These are phyloP conservation scores for Pseudopleuronectes americanus DNA, from an alignment of 2,797 vertebrate species.

Conservation along the genomic window DNA sequence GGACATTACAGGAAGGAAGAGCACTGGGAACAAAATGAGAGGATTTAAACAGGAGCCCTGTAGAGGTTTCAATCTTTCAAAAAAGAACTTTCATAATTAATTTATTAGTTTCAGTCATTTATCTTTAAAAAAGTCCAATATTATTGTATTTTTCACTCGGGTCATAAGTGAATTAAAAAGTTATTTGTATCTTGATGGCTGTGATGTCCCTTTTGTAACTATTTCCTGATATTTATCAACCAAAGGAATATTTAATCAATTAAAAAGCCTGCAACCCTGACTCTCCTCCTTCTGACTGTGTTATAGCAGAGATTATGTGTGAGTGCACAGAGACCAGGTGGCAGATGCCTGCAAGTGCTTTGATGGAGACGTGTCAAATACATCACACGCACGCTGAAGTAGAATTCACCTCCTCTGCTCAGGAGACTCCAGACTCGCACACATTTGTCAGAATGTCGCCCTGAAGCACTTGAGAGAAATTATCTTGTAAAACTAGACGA, in stretches of 20 bases:
- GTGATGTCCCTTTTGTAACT: neutral
- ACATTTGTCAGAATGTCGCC: conserved; percentile 22
- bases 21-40: conserved; percentile 6
- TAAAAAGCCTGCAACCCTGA: neutral
- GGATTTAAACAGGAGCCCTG: conserved; percentile 18
- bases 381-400: conserved; percentile 48
- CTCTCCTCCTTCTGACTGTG: neutral
- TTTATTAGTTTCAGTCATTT: neutral
- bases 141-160: neutral
- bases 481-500: conserved; percentile 11
- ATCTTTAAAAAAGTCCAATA: neutral
- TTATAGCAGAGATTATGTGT: neutral
- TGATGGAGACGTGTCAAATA: conserved; percentile 69
- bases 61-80: conserved; percentile 2
- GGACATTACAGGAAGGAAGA: conserved; percentile 45
- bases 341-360: conserved; percentile 66
- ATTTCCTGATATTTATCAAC: neutral
- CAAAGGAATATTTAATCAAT: neutral
- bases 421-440: conserved; percentile 4
- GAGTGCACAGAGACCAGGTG: conserved; percentile 36
- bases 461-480: conserved; percentile 1
- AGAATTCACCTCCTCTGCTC: conserved; percentile 40
- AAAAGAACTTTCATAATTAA: neutral
- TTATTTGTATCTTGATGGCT: neutral
- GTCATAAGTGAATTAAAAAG: neutral